Evolutionary conservation across 2,113 vertebrate genomes (phyloP).

Genomic region (Corapipo altera): DNA sequence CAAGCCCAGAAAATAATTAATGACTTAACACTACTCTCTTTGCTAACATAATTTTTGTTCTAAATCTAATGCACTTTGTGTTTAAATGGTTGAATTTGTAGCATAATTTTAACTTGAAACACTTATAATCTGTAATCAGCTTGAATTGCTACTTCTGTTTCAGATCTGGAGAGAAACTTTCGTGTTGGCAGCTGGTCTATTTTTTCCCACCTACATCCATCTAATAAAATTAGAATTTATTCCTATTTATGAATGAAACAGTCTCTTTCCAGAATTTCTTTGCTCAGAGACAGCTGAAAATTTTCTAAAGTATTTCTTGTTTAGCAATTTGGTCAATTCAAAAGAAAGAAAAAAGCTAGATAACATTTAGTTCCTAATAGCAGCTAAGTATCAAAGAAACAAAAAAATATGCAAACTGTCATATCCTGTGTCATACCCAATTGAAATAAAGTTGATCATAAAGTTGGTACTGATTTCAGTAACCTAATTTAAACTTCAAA

Average conservation of each 20-base stretch:
- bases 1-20: neutral
- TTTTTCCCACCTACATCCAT: neutral
- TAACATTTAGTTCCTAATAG: neutral
- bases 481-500: neutral
- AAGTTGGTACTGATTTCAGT: slow-evolving; percentile 40
- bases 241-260: neutral
- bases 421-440: neutral
- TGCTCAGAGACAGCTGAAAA: neutral
- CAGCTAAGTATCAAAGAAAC: neutral
- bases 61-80: neutral
- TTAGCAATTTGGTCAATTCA: neutral
- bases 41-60: neutral
- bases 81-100: neutral
- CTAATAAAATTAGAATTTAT: neutral
- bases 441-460: slow-evolving; percentile 18
- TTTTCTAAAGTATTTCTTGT: neutral
- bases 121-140: neutral
- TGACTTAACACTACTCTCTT: neutral
- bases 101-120: neutral
- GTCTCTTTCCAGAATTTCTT: neutral
- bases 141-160: neutral
- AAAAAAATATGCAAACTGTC: neutral
- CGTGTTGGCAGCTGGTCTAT: neutral
- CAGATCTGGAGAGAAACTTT: neutral
- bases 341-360: neutral